Conservation (phyloP, 2,113 vertebrate genomes). For the Steatornis caripensis region DNA sequence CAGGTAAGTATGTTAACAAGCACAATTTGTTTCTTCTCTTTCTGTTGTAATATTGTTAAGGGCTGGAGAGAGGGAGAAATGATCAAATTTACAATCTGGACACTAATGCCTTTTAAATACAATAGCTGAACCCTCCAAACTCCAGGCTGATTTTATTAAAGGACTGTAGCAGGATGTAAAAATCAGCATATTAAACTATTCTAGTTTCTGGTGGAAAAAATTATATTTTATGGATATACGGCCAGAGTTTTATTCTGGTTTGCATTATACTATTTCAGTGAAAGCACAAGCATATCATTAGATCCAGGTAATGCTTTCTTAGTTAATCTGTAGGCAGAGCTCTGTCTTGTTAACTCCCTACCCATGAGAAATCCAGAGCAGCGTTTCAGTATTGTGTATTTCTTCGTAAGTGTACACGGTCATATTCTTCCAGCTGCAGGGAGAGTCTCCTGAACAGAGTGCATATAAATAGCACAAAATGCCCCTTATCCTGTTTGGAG, state of each 20-base stretch:
- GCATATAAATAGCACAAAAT: neutral
- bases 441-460: neutral
- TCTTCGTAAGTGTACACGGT: neutral
- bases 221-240: neutral
- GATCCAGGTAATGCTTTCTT: conserved; percentile 12
- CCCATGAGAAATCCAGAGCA: neutral
- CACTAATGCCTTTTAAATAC: neutral
- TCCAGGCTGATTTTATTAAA: conserved; percentile 24
- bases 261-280: conserved; percentile 1
- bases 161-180: neutral
- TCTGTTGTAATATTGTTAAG: neutral
- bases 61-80: neutral
- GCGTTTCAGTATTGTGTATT: neutral
- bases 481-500: neutral
- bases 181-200: neutral
- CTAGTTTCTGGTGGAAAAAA: conserved; percentile 21
- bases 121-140: neutral
- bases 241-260: conserved; percentile 29
- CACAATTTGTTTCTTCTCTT: neutral
- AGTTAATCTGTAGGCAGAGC: neutral
- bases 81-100: neutral
- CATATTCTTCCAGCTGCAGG: neutral
- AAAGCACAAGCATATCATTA: conserved; percentile 9
- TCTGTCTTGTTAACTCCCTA: neutral
- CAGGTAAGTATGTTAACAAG: neutral